phyloP scores from a whole-genome alignment of 2,888 invertebrate species.

The Globia sparganii region DNA sequence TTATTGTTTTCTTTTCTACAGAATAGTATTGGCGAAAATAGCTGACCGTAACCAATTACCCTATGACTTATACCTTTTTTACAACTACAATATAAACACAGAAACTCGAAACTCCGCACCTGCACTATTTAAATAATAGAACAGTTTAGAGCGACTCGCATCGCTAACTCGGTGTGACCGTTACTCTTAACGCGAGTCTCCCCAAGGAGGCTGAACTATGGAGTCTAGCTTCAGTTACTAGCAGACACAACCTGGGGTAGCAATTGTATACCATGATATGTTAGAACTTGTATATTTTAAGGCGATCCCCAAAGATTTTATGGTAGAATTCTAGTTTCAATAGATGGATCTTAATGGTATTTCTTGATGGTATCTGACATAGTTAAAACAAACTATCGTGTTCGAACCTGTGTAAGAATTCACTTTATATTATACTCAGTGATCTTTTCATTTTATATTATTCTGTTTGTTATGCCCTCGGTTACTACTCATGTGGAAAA shows the following conservation, averaged over 20 bases:
- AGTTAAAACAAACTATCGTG: not conserved
- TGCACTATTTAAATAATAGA: conserved; percentile 34
- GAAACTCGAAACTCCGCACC: not conserved
- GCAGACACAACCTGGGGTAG: conserved; percentile 26
- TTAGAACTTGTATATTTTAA: conserved; percentile 12
- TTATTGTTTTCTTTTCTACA: too few relatives aligned
- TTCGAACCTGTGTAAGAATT: not conserved
- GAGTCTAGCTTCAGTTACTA: conserved; percentile 29
- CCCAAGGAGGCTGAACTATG: conserved; percentile 21
- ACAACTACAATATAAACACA: not conserved
- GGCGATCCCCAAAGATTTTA: not conserved
- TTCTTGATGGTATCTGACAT: not conserved
- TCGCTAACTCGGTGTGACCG: conserved; percentile 24
- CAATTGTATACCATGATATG: conserved; percentile 1
- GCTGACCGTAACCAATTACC: conserved; percentile 15
- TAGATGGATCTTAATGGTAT: not conserved
- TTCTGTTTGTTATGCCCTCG: not conserved
- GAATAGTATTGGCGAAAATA: too few relatives aligned
- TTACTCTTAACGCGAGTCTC: conserved; percentile 34
- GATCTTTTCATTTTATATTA: not conserved
- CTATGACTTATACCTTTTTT: conserved; percentile 4
- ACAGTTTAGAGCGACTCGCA: conserved; percentile 23
- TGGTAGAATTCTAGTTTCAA: not conserved
- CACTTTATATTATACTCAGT: not conserved
- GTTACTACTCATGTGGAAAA: not conserved